phyloP scores from a whole-genome alignment of 92 coral and sea anemone species.

The Zoanthus gigantus region DNA sequence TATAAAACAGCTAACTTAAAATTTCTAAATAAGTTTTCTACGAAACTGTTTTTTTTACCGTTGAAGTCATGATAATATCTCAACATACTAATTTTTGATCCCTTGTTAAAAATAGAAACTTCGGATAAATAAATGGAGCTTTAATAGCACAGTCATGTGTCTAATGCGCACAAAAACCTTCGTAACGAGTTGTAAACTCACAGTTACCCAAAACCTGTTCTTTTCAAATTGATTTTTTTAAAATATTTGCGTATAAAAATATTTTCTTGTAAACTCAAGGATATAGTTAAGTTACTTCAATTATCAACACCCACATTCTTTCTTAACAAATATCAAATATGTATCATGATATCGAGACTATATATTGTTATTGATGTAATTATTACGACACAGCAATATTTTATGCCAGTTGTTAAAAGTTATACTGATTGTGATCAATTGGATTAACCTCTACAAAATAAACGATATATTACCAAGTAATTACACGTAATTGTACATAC shows the following conservation, averaged over 20 bases:
- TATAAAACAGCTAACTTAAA: background rate
- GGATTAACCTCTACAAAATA: slow-evolving; percentile 9
- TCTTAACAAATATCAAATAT: background rate
- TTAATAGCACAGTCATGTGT: background rate
- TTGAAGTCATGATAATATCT: background rate
- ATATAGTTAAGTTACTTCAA: slow-evolving; percentile 7
- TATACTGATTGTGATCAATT: slow-evolving; percentile 17
- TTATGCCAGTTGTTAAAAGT: slow-evolving; percentile 18
- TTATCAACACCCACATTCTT: slow-evolving; percentile 13
- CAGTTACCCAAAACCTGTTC: background rate
- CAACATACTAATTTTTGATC: background rate
- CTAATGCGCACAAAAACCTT: background rate
- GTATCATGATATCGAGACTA: slow-evolving; percentile 18
- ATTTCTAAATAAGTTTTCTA: background rate
- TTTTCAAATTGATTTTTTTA: background rate
- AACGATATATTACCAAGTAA: slow-evolving; percentile 18
- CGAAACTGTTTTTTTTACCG: background rate
- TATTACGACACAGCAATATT: slow-evolving; percentile 13
- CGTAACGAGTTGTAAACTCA: background rate
- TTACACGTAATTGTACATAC: slow-evolving; percentile 14
- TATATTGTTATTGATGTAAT: slow-evolving; percentile 16
- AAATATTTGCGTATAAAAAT: background rate
- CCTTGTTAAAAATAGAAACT: background rate
- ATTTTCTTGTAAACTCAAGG: background rate
- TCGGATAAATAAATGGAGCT: background rate